Evolutionary conservation across 2,888 invertebrate genomes (phyloP).

Genomic region (Operophtera brumata): DNA sequence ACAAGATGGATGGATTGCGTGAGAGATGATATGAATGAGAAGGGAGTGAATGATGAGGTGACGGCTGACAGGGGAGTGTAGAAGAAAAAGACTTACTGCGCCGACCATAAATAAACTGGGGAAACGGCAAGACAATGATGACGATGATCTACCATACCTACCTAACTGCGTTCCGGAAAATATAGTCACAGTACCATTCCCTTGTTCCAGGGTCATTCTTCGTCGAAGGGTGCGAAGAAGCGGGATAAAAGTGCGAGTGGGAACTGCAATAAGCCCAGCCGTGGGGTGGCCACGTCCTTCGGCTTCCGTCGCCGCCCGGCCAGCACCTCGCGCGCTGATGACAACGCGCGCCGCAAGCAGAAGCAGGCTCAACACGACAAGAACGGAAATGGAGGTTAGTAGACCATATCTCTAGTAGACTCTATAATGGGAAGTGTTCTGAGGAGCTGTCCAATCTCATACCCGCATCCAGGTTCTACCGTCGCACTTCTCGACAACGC

Average conservation of each 20-base stretch:
- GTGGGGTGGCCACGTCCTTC: constrained; percentile 91
- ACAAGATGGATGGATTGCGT: no score
- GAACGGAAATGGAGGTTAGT: constrained; percentile 51
- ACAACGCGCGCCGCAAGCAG: constrained; percentile 67
- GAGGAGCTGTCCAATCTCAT: no score
- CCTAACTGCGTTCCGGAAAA: neutral
- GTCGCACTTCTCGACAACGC: no score
- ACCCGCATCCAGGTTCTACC: no score
- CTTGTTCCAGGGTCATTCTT: constrained; percentile 79
- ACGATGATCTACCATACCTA: neutral
- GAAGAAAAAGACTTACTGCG: no score
- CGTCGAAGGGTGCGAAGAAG: constrained; percentile 82
- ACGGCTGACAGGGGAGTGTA: no score
- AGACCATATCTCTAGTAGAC: no score
- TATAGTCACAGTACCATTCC: neutral
- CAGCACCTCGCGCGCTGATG: constrained; percentile 71
- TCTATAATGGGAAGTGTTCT: no score
- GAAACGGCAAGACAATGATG: no score
- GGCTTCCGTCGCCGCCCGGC: constrained; percentile 87
- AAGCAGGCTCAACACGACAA: constrained; percentile 67
- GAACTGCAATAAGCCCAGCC: constrained; percentile 78
- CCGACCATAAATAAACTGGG: no score
- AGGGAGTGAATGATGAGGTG: no score
- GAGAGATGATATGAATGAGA: no score
- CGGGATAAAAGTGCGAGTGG: constrained; percentile 70